These are phyloP conservation scores for Hemitrygon akajei DNA, from an alignment of 2,797 vertebrate genomes.

Conservation along the genomic window DNA sequence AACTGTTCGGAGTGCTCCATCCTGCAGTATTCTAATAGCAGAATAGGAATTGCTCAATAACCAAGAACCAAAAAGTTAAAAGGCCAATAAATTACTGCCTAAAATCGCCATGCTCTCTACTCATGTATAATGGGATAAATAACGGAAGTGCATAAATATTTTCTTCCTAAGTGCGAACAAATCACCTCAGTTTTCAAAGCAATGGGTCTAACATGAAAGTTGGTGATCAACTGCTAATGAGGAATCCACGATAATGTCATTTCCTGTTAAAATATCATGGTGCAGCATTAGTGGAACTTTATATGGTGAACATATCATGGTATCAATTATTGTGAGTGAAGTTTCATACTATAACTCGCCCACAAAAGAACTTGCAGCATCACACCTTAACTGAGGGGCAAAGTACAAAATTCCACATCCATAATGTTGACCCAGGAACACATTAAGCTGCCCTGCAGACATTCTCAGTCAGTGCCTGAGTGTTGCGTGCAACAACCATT, in stretches of 20 bases:
- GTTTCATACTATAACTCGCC: not conserved
- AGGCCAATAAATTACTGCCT: not conserved
- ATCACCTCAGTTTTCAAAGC: not conserved
- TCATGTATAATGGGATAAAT: not conserved
- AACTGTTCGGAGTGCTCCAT: not conserved
- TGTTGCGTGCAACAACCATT: not conserved
- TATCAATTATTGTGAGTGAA: not conserved
- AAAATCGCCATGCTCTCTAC: not conserved
- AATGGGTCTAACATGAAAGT: not conserved
- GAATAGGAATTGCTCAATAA: not conserved
- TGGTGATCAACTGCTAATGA: not conserved
- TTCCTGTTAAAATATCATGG: not conserved
- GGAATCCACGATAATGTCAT: not conserved
- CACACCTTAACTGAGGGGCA: not conserved
- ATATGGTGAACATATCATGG: too few relatives aligned
- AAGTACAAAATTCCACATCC: not conserved
- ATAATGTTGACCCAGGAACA: not conserved
- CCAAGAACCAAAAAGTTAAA: not conserved
- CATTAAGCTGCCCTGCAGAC: not conserved
- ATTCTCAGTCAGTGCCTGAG: not conserved
- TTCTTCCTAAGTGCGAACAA: not conserved
- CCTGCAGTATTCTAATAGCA: not conserved
- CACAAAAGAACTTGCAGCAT: not conserved
- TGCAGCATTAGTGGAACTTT: not conserved
- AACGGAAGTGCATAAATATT: not conserved